Evolutionary conservation across 2,113 vertebrate species (phyloP).

Genomic region (Odocoileus virginianus): DNA sequence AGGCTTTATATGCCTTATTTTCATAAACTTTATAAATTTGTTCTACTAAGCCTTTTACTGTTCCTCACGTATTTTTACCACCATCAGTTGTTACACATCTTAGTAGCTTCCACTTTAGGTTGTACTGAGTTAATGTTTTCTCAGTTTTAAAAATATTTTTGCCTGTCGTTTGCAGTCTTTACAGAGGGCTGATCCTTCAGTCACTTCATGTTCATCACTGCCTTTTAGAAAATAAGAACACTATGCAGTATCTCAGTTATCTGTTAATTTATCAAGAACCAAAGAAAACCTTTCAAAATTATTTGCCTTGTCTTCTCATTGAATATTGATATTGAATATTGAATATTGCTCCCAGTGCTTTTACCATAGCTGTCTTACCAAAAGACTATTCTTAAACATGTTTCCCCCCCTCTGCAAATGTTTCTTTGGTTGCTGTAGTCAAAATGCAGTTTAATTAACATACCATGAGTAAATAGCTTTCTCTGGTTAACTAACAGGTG

Average conservation of each 20-base stretch:
- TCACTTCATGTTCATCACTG: background rate
- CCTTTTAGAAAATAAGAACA: background rate
- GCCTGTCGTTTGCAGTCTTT: background rate
- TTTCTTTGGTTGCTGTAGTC: background rate
- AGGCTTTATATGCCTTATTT: background rate
- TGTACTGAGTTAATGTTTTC: background rate
- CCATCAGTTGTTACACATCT: background rate
- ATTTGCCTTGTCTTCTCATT: background rate
- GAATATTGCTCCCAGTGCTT: background rate
- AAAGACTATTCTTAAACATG: background rate
- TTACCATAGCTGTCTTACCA: background rate
- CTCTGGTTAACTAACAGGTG: slow-evolving; percentile 3
- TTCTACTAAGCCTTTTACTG: background rate
- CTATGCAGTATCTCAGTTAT: background rate
- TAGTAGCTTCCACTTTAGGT: slow-evolving; percentile 22
- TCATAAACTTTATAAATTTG: background rate
- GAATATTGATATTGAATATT: background rate
- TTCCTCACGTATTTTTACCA: background rate
- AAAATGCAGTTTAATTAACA: background rate
- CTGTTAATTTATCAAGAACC: background rate
- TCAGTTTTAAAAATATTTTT: slow-evolving; percentile 1
- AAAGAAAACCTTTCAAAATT: background rate
- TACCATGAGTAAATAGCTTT: background rate
- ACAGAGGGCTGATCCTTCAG: background rate
- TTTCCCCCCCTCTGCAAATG: background rate